phyloP scores from a whole-genome alignment of 2,113 vertebrate species.

The Neofelis nebulosa region DNA sequence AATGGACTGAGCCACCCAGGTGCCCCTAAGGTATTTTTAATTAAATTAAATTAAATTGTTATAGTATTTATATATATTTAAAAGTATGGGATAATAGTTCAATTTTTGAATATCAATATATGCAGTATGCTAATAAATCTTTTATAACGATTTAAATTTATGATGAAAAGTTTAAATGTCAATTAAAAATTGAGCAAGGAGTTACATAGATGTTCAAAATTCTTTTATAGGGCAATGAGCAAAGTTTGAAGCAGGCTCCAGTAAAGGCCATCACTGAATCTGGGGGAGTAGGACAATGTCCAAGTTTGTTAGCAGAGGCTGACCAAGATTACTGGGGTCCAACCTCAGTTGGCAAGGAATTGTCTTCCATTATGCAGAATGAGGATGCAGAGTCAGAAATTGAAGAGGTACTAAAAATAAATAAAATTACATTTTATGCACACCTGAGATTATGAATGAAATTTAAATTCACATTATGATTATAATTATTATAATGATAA shows the following conservation, averaged over 20 bases:
- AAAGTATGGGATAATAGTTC: neutral
- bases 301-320: neutral
- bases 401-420: neutral
- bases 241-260: neutral
- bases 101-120: neutral
- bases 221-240: neutral
- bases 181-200: neutral
- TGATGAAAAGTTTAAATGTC: neutral
- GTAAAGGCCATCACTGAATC: neutral
- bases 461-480: neutral
- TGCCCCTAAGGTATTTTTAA: too few relatives aligned
- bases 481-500: neutral
- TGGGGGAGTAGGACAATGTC: neutral
- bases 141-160: neutral
- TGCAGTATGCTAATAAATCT: neutral
- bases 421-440: neutral
- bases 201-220: neutral
- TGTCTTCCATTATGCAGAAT: neutral
- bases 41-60: neutral
- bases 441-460: neutral
- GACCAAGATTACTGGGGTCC: neutral
- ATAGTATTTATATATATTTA: neutral
- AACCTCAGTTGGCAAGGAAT: neutral
- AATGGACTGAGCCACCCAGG: too few relatives aligned
- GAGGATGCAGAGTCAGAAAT: neutral